phyloP scores from a whole-genome alignment of 2,113 vertebrate species.

The Hippocampus zosterae region DNA sequence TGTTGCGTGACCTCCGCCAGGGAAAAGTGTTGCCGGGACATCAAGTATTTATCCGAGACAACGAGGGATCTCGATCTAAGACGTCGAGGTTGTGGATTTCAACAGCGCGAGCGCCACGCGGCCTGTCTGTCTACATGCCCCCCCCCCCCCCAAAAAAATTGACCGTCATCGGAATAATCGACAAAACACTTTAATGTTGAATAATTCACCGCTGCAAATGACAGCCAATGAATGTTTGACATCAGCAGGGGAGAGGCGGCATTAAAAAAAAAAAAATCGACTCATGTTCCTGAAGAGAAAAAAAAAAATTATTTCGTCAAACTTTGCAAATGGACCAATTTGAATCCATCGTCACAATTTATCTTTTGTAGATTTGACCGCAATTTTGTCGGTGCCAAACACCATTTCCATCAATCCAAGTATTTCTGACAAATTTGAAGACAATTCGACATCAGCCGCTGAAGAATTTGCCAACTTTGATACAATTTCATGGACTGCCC shows the following conservation, averaged over 20 bases:
- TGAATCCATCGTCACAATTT: too few species aligned
- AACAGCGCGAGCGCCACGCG: neutral
- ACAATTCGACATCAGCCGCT: too few species aligned
- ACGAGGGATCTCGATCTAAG: neutral
- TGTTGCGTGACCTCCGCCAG: slow-evolving; percentile 30
- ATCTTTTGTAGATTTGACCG: too few species aligned
- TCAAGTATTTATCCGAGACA: slow-evolving; percentile 67
- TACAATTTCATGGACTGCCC: too few species aligned
- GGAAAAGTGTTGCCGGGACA: slow-evolving; percentile 30
- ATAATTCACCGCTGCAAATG: slow-evolving; percentile 77
- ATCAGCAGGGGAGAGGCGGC: neutral
- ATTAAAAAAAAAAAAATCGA: neutral
- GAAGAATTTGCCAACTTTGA: neutral
- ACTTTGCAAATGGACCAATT: too few species aligned
- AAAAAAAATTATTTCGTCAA: too few species aligned
- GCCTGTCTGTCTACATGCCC: neutral
- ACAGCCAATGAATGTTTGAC: slow-evolving; percentile 72
- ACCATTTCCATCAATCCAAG: too few species aligned
- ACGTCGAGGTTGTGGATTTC: neutral
- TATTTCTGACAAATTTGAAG: too few species aligned
- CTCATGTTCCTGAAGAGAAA: too few species aligned
- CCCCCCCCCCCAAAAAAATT: slow-evolving; percentile 36
- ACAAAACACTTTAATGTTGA: slow-evolving; percentile 69
- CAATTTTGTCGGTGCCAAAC: too few species aligned
- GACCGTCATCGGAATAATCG: slow-evolving; percentile 67